A percentile compares a stretch with the other conserved stretches of the same genome.
Evolutionary conservation across 2,888 invertebrate species (phyloP).

Genomic region (Autographa pulchrina): DNA sequence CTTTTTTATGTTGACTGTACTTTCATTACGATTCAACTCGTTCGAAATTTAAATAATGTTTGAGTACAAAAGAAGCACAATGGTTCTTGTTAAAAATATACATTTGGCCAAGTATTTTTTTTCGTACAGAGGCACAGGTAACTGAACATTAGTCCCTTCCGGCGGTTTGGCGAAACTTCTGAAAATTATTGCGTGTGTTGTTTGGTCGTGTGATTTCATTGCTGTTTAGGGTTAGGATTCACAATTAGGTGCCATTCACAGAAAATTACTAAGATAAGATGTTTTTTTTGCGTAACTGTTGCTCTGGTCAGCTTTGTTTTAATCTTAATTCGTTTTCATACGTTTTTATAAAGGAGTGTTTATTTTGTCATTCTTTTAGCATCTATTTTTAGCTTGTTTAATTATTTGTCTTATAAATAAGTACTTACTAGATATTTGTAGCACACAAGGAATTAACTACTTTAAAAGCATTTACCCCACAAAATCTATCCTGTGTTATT

Average conservation of each 20-base stretch:
- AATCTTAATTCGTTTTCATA: background rate
- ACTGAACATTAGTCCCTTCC: constrained; percentile 66
- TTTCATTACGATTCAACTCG: constrained; percentile 54
- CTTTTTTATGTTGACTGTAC: constrained; percentile 6
- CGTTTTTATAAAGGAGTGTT: background rate
- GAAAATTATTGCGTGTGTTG: constrained; percentile 33
- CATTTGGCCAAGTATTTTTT: constrained; percentile 49
- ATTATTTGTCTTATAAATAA: too few relatives aligned
- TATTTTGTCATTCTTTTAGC: background rate
- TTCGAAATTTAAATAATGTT: constrained; percentile 55
- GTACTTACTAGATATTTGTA: too few relatives aligned
- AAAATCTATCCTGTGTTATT: background rate
- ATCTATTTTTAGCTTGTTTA: too few relatives aligned
- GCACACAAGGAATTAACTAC: background rate
- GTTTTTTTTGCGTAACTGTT: background rate
- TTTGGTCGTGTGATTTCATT: constrained; percentile 34
- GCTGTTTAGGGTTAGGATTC: constrained; percentile 16
- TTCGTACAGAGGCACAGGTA: constrained; percentile 52
- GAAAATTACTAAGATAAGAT: constrained; percentile 23
- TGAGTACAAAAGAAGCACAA: constrained; percentile 57
- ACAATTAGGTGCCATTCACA: constrained; percentile 14
- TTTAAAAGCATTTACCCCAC: background rate
- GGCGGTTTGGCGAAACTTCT: constrained; percentile 46
- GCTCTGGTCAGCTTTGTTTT: background rate
- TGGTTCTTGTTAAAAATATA: constrained; percentile 62